These are phyloP conservation scores for Pterocles gutturalis DNA, from an alignment of 2,113 vertebrate species.

Conservation along the genomic window DNA sequence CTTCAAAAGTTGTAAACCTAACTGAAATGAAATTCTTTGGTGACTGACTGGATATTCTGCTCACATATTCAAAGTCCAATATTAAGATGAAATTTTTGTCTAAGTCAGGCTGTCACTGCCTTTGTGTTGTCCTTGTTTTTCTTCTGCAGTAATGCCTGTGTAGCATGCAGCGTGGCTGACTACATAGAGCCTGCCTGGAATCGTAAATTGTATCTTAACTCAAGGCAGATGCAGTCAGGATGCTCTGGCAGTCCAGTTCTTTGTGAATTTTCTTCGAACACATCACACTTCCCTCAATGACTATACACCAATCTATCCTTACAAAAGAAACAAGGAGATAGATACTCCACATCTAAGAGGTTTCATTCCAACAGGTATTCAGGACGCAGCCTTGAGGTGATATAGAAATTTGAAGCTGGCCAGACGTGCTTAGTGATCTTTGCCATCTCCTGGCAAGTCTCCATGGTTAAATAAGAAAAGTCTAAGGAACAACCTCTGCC, in stretches of 20 bases:
- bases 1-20: neutral
- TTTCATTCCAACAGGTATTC: neutral
- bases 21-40: neutral
- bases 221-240: neutral
- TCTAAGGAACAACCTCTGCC: neutral
- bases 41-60: accelerated
- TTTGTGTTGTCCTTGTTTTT: neutral
- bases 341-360: neutral
- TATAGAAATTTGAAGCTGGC: neutral
- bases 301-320: neutral
- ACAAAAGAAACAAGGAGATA: neutral
- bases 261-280: neutral
- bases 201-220: neutral
- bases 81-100: neutral
- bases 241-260: neutral
- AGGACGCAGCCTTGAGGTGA: neutral
- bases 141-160: neutral
- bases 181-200: neutral
- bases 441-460: neutral
- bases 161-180: neutral
- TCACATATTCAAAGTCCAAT: neutral
- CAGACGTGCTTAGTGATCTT: neutral
- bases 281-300: neutral
- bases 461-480: neutral
- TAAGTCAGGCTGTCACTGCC: neutral